Conservation (phyloP, 37 sponge, comb jelly and placozoan genomes). For the Spongilla lacustris region DNA sequence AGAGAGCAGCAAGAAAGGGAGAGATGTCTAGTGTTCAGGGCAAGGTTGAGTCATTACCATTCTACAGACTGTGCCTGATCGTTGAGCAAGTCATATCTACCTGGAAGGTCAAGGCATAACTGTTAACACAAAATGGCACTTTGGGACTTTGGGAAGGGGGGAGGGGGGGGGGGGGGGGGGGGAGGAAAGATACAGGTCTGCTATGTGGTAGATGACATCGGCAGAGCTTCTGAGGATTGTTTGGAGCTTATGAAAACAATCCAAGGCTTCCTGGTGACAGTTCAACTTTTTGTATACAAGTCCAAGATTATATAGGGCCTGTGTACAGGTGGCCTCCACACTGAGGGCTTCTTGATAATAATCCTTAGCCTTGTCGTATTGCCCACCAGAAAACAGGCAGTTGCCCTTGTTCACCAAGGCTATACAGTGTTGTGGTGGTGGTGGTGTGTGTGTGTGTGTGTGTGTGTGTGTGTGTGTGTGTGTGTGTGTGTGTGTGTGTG, state of each 20-base stretch:
- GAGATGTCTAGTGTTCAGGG: neutral
- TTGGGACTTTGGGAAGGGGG: neutral
- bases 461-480: no score
- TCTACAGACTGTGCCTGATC: conserved; percentile 74
- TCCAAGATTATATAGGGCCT: conserved; percentile 93
- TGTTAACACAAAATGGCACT: neutral
- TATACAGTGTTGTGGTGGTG: no score
- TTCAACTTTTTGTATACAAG: conserved; percentile 82
- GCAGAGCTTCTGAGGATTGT: conserved; percentile 79
- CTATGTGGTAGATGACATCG: conserved; percentile 89
- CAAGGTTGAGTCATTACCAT: conserved; percentile 45
- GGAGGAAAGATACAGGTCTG: conserved; percentile 64
- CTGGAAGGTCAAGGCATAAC: neutral
- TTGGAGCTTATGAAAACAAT: conserved; percentile 91
- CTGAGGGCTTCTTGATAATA: conserved; percentile 91
- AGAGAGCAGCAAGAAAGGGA: neutral
- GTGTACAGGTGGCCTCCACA: conserved; percentile 90
- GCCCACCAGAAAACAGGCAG: conserved; percentile 62
- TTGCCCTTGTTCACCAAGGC: conserved; percentile 96
- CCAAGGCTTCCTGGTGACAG: conserved; percentile 62
- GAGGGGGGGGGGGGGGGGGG: no score
- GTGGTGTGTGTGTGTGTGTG: no score
- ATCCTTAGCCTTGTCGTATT: conserved; percentile 80
- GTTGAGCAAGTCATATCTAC: conserved; percentile 77
- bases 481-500: no score